Percentiles rank a stretch among this genome's conserved stretches.
Conservation (phyloP, 2,888 invertebrate species). For the Drosophila tanythrix region DNA sequence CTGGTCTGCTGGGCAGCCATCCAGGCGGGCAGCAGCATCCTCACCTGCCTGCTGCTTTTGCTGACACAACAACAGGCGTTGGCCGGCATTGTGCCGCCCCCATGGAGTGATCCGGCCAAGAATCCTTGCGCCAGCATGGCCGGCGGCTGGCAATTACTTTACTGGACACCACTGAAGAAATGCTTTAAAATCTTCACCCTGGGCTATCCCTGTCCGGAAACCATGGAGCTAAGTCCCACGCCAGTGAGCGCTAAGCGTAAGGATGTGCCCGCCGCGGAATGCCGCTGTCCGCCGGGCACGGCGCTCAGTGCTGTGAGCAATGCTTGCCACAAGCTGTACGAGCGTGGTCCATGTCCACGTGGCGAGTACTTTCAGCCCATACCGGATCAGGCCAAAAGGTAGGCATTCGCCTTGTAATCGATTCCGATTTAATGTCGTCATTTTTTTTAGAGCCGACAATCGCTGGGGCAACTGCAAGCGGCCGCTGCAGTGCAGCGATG, state of each 20-base stretch:
- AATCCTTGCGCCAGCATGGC: conserved; percentile 93
- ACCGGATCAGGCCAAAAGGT: conserved; percentile 82
- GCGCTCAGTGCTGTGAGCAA: conserved; percentile 89
- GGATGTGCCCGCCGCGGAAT: conserved; percentile 89
- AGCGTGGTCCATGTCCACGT: conserved; percentile 89
- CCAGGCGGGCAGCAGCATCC: conserved; percentile 70
- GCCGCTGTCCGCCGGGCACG: conserved; percentile 92
- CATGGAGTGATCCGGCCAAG: conserved; percentile 92
- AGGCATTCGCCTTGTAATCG: neutral
- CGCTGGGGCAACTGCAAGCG: conserved; percentile 91
- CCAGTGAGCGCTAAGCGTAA: conserved; percentile 70
- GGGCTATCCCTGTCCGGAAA: conserved; percentile 93
- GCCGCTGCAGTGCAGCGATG: conserved; percentile 88
- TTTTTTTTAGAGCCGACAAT: conserved; percentile 67
- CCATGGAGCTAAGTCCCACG: conserved; percentile 92
- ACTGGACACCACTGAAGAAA: conserved; percentile 93
- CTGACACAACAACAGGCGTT: conserved; percentile 53
- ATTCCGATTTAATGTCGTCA: too few species aligned
- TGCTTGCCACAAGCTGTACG: conserved; percentile 90
- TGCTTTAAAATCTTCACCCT: conserved; percentile 95
- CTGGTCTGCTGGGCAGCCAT: conserved; percentile 72
- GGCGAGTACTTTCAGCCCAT: conserved; percentile 92
- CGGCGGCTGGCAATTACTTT: conserved; percentile 93
- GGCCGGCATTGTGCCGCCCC: conserved; percentile 90
- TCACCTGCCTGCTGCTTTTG: conserved; percentile 66